phyloP scores from a whole-genome alignment of 2,797 vertebrate species.

The Dendrocincla tyrannina region DNA sequence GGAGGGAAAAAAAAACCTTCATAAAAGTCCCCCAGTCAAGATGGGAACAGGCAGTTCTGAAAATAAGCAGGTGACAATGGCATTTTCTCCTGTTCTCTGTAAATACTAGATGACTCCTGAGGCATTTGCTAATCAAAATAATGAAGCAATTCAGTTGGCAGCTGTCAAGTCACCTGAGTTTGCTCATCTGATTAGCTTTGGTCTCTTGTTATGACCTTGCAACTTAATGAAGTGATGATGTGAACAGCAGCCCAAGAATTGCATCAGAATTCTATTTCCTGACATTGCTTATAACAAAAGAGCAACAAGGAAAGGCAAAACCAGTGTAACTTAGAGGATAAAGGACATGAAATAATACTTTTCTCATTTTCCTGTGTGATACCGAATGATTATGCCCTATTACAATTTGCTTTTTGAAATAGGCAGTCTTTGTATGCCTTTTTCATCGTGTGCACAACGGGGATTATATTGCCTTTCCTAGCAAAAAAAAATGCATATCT shows the following conservation, averaged over 20 bases:
- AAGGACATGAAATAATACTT: neutral
- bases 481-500: neutral
- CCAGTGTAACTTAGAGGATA: neutral
- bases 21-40: neutral
- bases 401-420: neutral
- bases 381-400: neutral
- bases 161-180: neutral
- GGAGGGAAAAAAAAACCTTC: neutral
- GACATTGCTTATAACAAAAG: neutral
- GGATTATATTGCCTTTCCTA: neutral
- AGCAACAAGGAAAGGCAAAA: neutral
- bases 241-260: neutral
- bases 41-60: neutral
- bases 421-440: accelerated
- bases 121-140: neutral
- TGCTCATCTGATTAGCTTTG: neutral
- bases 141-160: neutral
- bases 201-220: neutral
- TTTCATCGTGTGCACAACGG: neutral
- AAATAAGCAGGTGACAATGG: neutral
- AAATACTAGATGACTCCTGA: neutral
- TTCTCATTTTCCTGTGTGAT: neutral
- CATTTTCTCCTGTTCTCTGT: neutral
- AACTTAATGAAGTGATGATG: neutral
- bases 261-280: neutral